Percentiles rank a stretch among this genome's conserved stretches.
phyloP scores from a whole-genome alignment of 2,888 invertebrate species.

The Suillia variegata region DNA sequence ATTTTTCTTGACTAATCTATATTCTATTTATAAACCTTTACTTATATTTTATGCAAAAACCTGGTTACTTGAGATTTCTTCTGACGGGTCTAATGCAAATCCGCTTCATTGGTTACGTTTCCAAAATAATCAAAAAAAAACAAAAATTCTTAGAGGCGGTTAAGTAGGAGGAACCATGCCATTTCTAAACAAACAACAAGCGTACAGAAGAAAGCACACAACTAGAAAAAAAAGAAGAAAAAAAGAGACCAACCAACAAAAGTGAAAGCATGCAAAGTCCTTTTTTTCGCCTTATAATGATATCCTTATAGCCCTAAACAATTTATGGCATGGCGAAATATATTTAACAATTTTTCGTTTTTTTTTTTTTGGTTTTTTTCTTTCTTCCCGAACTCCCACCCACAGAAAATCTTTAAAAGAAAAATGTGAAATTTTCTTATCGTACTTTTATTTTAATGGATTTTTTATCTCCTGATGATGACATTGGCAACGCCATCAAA shows the following conservation, averaged over 20 bases:
- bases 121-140: too few species aligned
- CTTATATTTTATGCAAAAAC: background rate
- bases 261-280: conserved; percentile 38
- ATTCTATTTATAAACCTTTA: too few species aligned
- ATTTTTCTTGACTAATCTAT: too few species aligned
- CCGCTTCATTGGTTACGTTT: background rate
- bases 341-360: conserved; percentile 45
- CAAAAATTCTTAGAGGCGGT: conserved; percentile 1
- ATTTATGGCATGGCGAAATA: conserved; percentile 51
- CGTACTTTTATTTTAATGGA: conserved; percentile 52
- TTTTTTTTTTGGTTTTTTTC: conserved; percentile 41
- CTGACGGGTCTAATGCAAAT: background rate
- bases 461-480: conserved; percentile 47
- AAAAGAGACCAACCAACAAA: conserved; percentile 8
- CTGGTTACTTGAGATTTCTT: background rate
- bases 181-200: background rate
- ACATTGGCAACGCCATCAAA: conserved; percentile 27
- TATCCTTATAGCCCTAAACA: conserved; percentile 50
- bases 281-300: conserved; percentile 46
- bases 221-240: conserved; percentile 1
- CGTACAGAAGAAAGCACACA: too few species aligned
- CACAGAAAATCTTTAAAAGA: conserved; percentile 4
- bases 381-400: background rate
- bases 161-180: conserved; percentile 6
- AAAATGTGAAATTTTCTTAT: conserved; percentile 36